Evolutionary conservation across 2,113 vertebrate genomes (phyloP).

Genomic region (Pica pica): DNA sequence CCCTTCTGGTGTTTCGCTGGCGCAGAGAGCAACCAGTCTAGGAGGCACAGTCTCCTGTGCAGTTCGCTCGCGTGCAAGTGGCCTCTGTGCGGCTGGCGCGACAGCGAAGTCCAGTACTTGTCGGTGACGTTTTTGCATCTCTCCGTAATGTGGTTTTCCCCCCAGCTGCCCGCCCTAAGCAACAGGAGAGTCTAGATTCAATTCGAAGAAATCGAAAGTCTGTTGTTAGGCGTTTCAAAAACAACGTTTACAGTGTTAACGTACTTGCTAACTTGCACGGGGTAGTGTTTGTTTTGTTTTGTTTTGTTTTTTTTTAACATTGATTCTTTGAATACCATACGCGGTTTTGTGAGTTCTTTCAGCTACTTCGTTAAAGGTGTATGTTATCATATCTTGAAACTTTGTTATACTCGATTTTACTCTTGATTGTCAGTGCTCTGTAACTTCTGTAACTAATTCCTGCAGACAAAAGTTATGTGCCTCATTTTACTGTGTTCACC

Average conservation of each 20-base stretch:
- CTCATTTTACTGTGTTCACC: not conserved
- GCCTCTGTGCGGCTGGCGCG: not conserved
- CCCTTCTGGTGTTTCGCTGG: accelerated
- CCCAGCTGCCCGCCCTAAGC: accelerated
- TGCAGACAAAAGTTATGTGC: not conserved
- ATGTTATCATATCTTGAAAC: accelerated
- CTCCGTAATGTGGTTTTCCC: accelerated
- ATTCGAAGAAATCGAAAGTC: not conserved
- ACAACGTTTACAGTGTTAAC: not conserved
- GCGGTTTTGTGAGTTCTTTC: not conserved
- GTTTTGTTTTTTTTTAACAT: not conserved
- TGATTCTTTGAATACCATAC: accelerated
- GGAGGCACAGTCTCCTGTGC: not conserved
- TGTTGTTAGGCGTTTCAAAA: not conserved
- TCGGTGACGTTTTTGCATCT: accelerated
- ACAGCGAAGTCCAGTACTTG: accelerated
- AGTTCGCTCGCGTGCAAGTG: accelerated
- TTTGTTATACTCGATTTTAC: not conserved
- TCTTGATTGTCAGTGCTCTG: not conserved
- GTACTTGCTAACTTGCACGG: not conserved
- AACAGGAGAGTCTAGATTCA: too few relatives aligned
- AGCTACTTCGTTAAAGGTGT: not conserved
- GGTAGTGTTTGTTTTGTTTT: not conserved
- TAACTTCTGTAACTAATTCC: not conserved
- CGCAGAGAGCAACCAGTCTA: not conserved